Evolutionary conservation across 2,888 invertebrate species (phyloP), one percentile per base, ranked within the genome.

Genomic region (Biston betularia): DNA sequence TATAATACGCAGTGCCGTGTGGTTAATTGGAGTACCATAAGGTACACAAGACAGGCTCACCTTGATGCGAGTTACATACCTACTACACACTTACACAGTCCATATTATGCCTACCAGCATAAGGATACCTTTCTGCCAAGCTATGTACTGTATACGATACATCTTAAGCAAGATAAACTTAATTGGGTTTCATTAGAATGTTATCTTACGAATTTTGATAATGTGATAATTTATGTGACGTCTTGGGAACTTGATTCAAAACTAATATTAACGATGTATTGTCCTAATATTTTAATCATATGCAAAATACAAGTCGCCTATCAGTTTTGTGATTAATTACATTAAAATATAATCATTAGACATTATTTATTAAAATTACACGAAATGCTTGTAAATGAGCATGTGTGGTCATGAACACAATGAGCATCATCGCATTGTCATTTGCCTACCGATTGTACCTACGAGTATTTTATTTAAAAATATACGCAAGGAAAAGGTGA

Each of bases 131-230:
- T 15, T 40, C 40, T 14, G 38, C 24, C 12, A 24, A 50, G 12
- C 7, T 12, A 44, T 49, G 4, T 35, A 35, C 2, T 12, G 4
- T 49, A 40, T 40, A 49, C n/a, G 38, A 35, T 46, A 53, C n/a
- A 50, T 44, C 14, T 58, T n/a, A 15, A 12, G 44, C 38, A 57
- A 58, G n/a, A 56, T 34, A 50, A 49, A 50, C 55, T 44, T 62
- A 53, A 58, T 62, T 62, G 48, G 57, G 56, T 53, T 55, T 53
- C 48, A 61, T 61, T 57, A 61, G 11, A n/a, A 45, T 38, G 15
- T 15, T n/a, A n/a, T n/a, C 54, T 48, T 49, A 65, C 14, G 42
- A 54, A 53, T 53, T 11, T 44, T 59, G 15, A 48, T n/a, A 38
- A 9, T n/a, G 4, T 54, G 48, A 35, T 58, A 24, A 34, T 9